Conservation (phyloP, 1,140 invertebrate genomes). For the Hydropsyche tenuis region DNA sequence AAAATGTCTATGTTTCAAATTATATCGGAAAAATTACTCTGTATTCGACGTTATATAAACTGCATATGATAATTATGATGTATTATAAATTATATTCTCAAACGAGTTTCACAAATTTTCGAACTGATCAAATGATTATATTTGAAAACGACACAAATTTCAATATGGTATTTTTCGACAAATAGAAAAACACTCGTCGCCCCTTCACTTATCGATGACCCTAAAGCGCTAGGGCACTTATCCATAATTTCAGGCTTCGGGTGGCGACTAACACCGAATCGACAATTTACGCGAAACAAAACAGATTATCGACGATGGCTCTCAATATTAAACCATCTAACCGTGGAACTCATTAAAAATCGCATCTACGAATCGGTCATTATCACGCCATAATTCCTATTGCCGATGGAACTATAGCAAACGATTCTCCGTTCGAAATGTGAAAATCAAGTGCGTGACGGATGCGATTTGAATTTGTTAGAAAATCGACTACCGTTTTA, state of each 20-base stretch:
- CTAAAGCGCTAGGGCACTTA: constrained; percentile 31
- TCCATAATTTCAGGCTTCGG: constrained; percentile 35
- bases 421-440: not conserved
- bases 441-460: not conserved
- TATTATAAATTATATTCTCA: too few relatives aligned
- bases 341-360: not conserved
- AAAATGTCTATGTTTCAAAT: too few relatives aligned
- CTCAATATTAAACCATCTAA: constrained; percentile 8
- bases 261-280: constrained; percentile 29
- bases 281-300: constrained; percentile 34
- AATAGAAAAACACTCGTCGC: not conserved
- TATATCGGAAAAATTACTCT: too few relatives aligned
- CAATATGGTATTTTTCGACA: constrained; percentile 8
- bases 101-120: too few relatives aligned
- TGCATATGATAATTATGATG: too few relatives aligned
- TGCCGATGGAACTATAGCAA: too few relatives aligned
- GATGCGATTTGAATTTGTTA: not conserved
- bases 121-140: too few relatives aligned
- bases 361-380: constrained; percentile 2
- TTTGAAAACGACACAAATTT: too few relatives aligned
- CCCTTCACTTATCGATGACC: constrained; percentile 18
- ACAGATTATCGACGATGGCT: constrained; percentile 27
- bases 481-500: not conserved
- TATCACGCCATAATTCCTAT: constrained; percentile 16
- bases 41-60: too few relatives aligned